Base-by-base conservation (phyloP, 2,888 invertebrate species). In the Empis livida region DNA sequence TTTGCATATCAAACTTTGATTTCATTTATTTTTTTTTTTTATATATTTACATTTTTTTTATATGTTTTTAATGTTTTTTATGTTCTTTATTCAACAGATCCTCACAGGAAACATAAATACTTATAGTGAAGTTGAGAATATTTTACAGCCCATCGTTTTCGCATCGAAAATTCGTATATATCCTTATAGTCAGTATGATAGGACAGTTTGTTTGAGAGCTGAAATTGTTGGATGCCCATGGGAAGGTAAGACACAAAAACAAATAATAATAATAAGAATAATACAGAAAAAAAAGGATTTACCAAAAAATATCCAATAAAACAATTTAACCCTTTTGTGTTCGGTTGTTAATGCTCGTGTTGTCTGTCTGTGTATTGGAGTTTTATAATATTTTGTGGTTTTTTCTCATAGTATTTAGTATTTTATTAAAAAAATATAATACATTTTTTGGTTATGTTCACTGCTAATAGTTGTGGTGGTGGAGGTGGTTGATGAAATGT, bases 221-320 rank as follows among this genome's bases (percentile, higher is more conserved):
- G 90, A 90, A 71, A 71, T 89, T 55, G 77, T 84, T 56, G 89
- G 89, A 52, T 90, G 89, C 67, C 71, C 71, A 54, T 86, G 82
- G 78, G 74, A 73, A 71, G 84, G 87, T 86, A 68, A 77, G 77
- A 8, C 9, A 37, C 5, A 15, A 37, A 10, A 15, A 14, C 9
- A 37, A 8, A 37, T 15, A 15, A 2, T 15, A 37, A n/a, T 14
- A 37, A 37, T 14, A 37, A 37, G 14, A 37, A 37, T 37, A 37
- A 15, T 3, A 37, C 16, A 8, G 9, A 37, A 14, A 37, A 37
- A 15, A n/a, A 32, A 11, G 23, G 9, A 27, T 27, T 27, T 27
- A 8, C 23, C 5, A 27, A 27, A 8, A 27, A 27, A 20, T 20
- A 20, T 20, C 20, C 20, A 20, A 20, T n/a, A n/a, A n/a, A n/a